phyloP scores from a whole-genome alignment of 2,888 invertebrate genomes.

The Troides oblongomaculatus region DNA sequence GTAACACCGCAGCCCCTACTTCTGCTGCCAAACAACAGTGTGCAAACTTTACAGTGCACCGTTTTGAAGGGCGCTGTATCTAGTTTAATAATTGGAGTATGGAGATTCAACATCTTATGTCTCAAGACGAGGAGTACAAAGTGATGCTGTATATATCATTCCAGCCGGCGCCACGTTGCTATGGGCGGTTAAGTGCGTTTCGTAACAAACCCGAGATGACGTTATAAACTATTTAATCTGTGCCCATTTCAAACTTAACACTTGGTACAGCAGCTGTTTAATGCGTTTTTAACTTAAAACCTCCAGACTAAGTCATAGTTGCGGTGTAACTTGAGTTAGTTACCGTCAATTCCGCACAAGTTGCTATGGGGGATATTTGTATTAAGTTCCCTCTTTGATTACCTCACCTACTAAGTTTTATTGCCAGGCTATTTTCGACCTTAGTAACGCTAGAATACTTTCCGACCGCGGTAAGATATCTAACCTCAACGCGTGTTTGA shows the following conservation, averaged over 20 bases:
- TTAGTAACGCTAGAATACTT: not conserved
- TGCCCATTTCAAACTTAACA: slow-evolving; percentile 15
- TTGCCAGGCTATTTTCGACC: not conserved
- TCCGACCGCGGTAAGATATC: not conserved
- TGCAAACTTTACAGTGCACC: too few relatives aligned
- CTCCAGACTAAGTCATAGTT: slow-evolving; percentile 9
- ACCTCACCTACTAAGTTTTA: not conserved
- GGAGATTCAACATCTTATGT: too few relatives aligned
- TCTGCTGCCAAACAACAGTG: too few relatives aligned
- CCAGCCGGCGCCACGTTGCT: too few relatives aligned
- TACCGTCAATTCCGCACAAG: slow-evolving; percentile 14
- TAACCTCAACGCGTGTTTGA: slow-evolving; percentile 3
- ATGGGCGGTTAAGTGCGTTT: slow-evolving; percentile 3
- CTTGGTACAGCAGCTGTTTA: slow-evolving; percentile 5
- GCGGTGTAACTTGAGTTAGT: slow-evolving; percentile 10
- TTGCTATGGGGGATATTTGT: slow-evolving; percentile 7
- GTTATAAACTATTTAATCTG: slow-evolving; percentile 28
- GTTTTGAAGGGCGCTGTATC: too few relatives aligned
- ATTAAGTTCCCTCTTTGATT: slow-evolving; percentile 10
- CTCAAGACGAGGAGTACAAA: too few relatives aligned
- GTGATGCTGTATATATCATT: too few relatives aligned
- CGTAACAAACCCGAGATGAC: slow-evolving; percentile 21
- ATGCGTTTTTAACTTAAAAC: slow-evolving; percentile 17
- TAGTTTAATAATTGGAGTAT: too few relatives aligned
- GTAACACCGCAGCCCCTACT: too few relatives aligned